Evolutionary conservation across 92 coral and sea anemone genomes (phyloP).

Genomic region (Diadumene lineata): DNA sequence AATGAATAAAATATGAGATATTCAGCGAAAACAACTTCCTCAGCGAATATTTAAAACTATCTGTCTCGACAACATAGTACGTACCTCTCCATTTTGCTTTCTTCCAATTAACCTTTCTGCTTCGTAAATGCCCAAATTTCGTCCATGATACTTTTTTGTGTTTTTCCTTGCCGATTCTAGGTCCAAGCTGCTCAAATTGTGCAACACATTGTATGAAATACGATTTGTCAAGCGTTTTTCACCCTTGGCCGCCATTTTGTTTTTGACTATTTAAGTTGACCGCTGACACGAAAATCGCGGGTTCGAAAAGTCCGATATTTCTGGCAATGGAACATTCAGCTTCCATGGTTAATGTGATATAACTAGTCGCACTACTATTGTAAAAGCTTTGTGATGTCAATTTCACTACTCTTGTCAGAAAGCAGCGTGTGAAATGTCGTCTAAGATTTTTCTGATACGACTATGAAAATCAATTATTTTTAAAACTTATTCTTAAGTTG

Average conservation of each 20-base stretch:
- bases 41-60: background rate
- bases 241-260: background rate
- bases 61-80: background rate
- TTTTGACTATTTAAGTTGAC: no score
- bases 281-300: no score
- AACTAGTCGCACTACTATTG: no score
- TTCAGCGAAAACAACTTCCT: background rate
- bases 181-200: slow-evolving; percentile 17
- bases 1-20: background rate
- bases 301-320: no score
- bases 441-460: no score
- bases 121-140: slow-evolving; percentile 18
- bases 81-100: slow-evolving; percentile 26
- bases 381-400: no score
- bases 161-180: slow-evolving; percentile 6
- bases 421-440: no score
- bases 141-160: slow-evolving; percentile 7
- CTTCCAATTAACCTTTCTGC: slow-evolving; percentile 31
- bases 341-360: no score
- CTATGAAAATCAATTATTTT: no score
- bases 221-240: slow-evolving; percentile 1
- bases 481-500: no score
- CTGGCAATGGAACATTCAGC: no score
- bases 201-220: slow-evolving; percentile 1
- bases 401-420: no score